Percentiles rank a stretch among this genome's conserved stretches.
Evolutionary conservation across 2,888 invertebrate species (phyloP).

Genomic region (Hypercompe scribonia): DNA sequence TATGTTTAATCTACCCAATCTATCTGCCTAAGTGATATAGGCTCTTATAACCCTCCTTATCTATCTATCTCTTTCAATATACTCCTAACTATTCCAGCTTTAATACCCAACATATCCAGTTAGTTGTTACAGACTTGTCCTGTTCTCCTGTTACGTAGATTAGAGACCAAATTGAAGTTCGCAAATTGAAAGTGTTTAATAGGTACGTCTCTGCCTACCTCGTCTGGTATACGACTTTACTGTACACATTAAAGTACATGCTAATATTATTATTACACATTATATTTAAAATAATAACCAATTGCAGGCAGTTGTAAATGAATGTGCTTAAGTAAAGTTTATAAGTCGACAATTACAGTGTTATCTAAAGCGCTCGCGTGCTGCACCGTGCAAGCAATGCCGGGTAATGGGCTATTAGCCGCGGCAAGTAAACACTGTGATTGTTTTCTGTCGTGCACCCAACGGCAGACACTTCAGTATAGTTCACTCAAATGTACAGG

Average conservation of each 20-base stretch:
- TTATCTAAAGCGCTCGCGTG: slow-evolving; percentile 45
- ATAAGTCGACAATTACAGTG: slow-evolving; percentile 32
- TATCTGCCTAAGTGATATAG: not conserved
- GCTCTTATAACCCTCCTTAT: not conserved
- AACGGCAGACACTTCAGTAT: slow-evolving; percentile 17
- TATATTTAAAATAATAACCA: not conserved
- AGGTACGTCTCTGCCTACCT: too few relatives aligned
- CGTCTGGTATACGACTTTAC: not conserved
- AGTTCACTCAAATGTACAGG: slow-evolving; percentile 3
- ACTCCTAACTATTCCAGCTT: not conserved
- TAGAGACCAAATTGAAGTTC: not conserved
- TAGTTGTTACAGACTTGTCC: not conserved
- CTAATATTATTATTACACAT: not conserved
- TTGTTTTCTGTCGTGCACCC: slow-evolving; percentile 66
- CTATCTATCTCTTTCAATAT: too few relatives aligned
- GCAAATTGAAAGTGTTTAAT: not conserved
- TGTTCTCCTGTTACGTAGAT: not conserved
- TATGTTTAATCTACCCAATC: not conserved
- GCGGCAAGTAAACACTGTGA: slow-evolving; percentile 65
- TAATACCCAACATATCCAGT: not conserved
- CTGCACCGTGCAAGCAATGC: slow-evolving; percentile 37
- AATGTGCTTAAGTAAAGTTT: slow-evolving; percentile 12
- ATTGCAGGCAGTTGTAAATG: not conserved
- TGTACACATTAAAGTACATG: not conserved
- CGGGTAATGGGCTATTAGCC: slow-evolving; percentile 68